Conservation (phyloP, 2,113 vertebrate species). For the Crotophaga sulcirostris region DNA sequence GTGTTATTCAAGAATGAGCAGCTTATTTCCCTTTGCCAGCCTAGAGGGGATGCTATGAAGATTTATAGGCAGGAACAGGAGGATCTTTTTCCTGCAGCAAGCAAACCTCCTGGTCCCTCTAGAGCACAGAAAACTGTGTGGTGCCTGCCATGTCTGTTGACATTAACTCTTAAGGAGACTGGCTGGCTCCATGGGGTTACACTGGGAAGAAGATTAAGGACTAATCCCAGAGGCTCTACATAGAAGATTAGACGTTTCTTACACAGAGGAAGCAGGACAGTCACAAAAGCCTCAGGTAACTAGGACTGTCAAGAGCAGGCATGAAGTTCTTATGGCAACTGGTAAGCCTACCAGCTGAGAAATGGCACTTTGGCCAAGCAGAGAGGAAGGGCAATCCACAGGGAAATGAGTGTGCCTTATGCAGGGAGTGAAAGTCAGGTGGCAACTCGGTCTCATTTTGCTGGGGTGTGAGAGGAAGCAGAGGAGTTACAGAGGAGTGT, state of each 20-base stretch:
- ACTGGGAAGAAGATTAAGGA: neutral
- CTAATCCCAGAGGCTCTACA: neutral
- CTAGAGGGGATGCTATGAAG: neutral
- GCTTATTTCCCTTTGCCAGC: neutral
- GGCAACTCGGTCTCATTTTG: neutral
- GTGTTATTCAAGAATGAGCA: neutral
- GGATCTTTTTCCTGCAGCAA: neutral
- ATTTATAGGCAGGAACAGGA: neutral
- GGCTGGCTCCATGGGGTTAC: neutral
- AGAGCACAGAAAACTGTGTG: neutral
- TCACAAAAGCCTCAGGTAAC: neutral
- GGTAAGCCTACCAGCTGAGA: neutral
- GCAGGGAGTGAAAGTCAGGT: neutral
- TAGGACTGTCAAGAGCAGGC: neutral
- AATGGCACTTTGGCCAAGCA: neutral
- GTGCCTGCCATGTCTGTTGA: neutral
- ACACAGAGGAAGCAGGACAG: neutral
- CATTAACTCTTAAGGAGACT: neutral
- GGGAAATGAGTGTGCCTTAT: fast-evolving
- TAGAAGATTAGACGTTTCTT: neutral
- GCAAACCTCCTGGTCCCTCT: neutral
- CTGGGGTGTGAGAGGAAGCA: neutral
- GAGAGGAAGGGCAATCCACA: neutral
- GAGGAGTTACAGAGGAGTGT: neutral
- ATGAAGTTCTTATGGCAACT: neutral